Percentiles rank a stretch among this genome's conserved stretches.
Conservation (phyloP, 2,113 vertebrate genomes). For the Dipodomys merriami region DNA sequence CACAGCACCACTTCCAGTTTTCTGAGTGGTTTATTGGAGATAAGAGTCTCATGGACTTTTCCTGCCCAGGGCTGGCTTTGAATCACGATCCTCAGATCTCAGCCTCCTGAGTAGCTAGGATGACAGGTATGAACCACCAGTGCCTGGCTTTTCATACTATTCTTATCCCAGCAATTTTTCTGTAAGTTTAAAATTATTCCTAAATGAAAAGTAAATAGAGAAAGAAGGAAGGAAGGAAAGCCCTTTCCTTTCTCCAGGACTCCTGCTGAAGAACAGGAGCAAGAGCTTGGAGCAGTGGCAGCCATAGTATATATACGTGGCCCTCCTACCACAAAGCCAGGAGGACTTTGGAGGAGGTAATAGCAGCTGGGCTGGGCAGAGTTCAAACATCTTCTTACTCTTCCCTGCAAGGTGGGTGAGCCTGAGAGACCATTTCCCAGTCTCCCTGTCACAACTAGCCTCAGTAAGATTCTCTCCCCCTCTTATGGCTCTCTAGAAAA, state of each 20-base stretch:
- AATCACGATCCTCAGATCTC: too few species aligned
- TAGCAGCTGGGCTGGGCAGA: not conserved
- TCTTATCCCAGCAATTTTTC: constrained; percentile 43
- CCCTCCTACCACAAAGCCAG: not conserved
- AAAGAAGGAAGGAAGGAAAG: not conserved
- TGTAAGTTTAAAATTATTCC: constrained; percentile 40
- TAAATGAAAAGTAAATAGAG: constrained; percentile 1
- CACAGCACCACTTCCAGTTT: too few species aligned
- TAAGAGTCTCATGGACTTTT: too few species aligned
- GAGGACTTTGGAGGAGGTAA: not conserved
- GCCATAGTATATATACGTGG: not conserved
- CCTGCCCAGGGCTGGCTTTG: too few species aligned
- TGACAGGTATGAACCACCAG: too few species aligned
- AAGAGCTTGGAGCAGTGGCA: not conserved
- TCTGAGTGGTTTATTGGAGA: too few species aligned
- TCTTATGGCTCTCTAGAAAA: not conserved
- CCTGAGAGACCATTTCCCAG: too few species aligned
- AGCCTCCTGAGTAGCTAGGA: too few species aligned
- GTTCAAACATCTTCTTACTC: not conserved
- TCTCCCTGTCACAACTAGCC: not conserved
- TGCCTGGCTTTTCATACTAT: not conserved
- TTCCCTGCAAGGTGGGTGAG: not conserved
- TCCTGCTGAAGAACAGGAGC: not conserved
- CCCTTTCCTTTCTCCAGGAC: not conserved
- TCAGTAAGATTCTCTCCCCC: too few species aligned